Percentiles rank a stretch among this genome's conserved stretches.
Conservation (phyloP, 2,797 vertebrate species). For the Apogon hyalosoma region DNA sequence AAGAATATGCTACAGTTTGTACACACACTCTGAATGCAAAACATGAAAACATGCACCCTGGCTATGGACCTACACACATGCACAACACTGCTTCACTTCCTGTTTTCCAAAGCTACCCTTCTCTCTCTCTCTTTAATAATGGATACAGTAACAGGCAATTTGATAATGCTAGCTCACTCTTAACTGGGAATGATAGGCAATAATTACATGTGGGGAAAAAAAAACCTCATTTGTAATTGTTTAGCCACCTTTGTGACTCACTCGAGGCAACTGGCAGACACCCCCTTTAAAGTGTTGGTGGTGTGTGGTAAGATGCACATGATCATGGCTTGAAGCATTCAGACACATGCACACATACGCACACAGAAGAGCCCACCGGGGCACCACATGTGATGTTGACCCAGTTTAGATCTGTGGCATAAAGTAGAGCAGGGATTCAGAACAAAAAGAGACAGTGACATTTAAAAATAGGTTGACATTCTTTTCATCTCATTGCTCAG, state of each 20-base stretch:
- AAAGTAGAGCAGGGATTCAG: constrained; percentile 84
- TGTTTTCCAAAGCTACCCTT: constrained; percentile 5
- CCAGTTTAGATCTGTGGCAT: constrained; percentile 84
- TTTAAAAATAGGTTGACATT: constrained; percentile 86
- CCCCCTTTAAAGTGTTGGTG: constrained; percentile 31
- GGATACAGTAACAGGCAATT: constrained; percentile 46
- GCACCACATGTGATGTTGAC: constrained; percentile 82
- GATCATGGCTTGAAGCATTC: constrained; percentile 46
- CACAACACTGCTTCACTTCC: constrained; percentile 12
- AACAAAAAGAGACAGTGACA: constrained; percentile 83
- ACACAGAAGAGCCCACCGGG: constrained; percentile 71
- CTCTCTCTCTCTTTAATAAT: constrained; percentile 26
- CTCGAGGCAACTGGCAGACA: constrained; percentile 40
- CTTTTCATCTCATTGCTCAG: constrained; percentile 79
- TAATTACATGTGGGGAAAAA: constrained; percentile 52
- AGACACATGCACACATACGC: constrained; percentile 51
- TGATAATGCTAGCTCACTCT: constrained; percentile 47
- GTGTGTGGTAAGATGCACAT: constrained; percentile 33
- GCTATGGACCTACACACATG: neutral
- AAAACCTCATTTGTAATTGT: constrained; percentile 44
- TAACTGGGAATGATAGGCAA: constrained; percentile 55
- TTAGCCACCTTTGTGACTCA: constrained; percentile 51
- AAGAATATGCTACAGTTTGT: constrained; percentile 19
- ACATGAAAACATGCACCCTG: too few relatives aligned
- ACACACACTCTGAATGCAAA: constrained; percentile 24